phyloP scores from a whole-genome alignment of 2,797 vertebrate species.

The Fratercula arctica region DNA sequence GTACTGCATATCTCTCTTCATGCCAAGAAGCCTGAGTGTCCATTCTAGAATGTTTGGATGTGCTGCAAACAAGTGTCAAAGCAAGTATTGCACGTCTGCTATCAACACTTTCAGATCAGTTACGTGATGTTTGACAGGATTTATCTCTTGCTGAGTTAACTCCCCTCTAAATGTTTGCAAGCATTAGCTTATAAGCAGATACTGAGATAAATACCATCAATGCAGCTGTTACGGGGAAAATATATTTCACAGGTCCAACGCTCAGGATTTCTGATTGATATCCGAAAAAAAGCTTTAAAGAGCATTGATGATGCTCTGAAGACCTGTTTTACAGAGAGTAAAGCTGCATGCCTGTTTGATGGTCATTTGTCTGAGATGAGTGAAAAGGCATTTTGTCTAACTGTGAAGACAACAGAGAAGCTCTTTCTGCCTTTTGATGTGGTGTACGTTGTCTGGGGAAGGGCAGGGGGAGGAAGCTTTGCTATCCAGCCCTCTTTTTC shows the following conservation, averaged over 20 bases:
- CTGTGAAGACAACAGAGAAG: constrained; percentile 30
- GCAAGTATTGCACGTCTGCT: constrained; percentile 45
- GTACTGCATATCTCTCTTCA: constrained; percentile 27
- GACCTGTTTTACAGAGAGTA: constrained; percentile 12
- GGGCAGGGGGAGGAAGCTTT: neutral
- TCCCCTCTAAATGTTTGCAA: constrained; percentile 64
- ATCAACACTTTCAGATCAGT: constrained; percentile 68
- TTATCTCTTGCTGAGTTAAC: constrained; percentile 68
- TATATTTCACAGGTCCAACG: constrained; percentile 52
- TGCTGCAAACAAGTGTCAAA: constrained; percentile 61
- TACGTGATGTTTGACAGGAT: constrained; percentile 64
- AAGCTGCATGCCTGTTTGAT: constrained; percentile 25
- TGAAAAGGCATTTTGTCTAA: constrained; percentile 35
- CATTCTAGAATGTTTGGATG: constrained; percentile 59
- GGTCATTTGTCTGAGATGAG: constrained; percentile 41
- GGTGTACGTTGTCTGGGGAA: neutral
- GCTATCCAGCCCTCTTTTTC: constrained; percentile 38
- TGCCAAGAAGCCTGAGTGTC: constrained; percentile 46
- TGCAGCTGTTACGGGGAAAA: constrained; percentile 62
- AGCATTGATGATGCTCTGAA: neutral
- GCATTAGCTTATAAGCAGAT: constrained; percentile 59
- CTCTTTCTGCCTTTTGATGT: constrained; percentile 55
- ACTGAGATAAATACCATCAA: constrained; percentile 71
- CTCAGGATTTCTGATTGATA: constrained; percentile 62
- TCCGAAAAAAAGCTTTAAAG: neutral